Percentiles rank a stretch among this genome's conserved stretches.
phyloP scores from a whole-genome alignment of 2,888 invertebrate genomes.

The Agonopterix subpropinquella region DNA sequence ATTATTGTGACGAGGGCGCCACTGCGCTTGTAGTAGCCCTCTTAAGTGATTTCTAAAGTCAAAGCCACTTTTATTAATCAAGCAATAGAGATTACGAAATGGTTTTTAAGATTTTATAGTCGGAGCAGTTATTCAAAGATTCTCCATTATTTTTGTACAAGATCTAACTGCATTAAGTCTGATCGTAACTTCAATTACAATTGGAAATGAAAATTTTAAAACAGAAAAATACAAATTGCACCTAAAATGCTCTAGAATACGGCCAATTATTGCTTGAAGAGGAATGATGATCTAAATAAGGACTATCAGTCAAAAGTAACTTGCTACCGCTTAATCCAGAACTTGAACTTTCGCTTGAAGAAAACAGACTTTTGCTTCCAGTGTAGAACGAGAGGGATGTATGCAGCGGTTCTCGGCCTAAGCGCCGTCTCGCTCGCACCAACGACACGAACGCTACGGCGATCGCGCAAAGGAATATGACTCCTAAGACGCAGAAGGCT shows the following conservation, averaged over 20 bases:
- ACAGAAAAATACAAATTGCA: background rate
- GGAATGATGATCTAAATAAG: conserved; percentile 75
- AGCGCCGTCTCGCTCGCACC: conserved; percentile 75
- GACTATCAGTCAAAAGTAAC: conserved; percentile 76
- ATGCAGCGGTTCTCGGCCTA: conserved; percentile 62
- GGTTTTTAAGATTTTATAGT: too few species aligned
- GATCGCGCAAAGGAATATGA: conserved; percentile 83
- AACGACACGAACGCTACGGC: conserved; percentile 81
- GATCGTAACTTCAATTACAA: too few species aligned
- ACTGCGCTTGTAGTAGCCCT: too few species aligned
- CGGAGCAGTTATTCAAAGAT: too few species aligned
- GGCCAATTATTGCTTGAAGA: conserved; percentile 73
- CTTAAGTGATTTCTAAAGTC: too few species aligned
- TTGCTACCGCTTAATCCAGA: conserved; percentile 78
- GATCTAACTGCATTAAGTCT: too few species aligned
- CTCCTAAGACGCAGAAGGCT: conserved; percentile 82
- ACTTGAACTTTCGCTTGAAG: conserved; percentile 75
- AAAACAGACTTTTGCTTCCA: conserved; percentile 76
- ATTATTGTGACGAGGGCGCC: too few species aligned
- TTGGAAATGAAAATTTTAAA: too few species aligned
- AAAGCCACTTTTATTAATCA: too few species aligned
- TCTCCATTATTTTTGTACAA: too few species aligned
- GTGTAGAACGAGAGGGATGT: conserved; percentile 76
- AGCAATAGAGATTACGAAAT: too few species aligned
- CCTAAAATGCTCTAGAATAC: conserved; percentile 54